phyloP scores from a whole-genome alignment of 2,888 invertebrate species.

The Julus scanicus region DNA sequence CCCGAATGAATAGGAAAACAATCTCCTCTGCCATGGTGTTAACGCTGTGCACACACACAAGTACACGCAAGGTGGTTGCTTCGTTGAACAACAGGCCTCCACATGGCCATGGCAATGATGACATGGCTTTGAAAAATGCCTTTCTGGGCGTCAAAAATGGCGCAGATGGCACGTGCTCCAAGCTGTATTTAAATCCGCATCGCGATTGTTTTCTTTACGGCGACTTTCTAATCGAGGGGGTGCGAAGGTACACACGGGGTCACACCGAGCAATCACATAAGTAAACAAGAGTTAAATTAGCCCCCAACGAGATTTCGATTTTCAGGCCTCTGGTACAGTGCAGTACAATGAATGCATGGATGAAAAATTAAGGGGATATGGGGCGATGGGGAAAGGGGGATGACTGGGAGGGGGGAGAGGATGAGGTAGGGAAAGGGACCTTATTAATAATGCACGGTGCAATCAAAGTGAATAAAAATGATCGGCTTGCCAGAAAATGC shows the following conservation, averaged over 20 bases:
- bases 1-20: slow-evolving; percentile 27
- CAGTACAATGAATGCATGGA: slow-evolving; percentile 22
- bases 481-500: slow-evolving; percentile 45
- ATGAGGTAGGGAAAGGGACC: slow-evolving; percentile 6
- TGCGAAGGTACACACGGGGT: slow-evolving; percentile 47
- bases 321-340: slow-evolving; percentile 12
- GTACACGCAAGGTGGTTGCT: not conserved
- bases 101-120: not conserved
- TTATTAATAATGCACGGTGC: slow-evolving; percentile 43
- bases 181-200: slow-evolving; percentile 42
- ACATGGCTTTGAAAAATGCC: not conserved
- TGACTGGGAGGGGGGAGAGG: not conserved
- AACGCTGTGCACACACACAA: not conserved
- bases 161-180: slow-evolving; percentile 37
- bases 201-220: slow-evolving; percentile 43
- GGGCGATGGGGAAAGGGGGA: not conserved
- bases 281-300: slow-evolving; percentile 55
- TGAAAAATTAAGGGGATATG: slow-evolving; percentile 37
- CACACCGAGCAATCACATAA: slow-evolving; percentile 52
- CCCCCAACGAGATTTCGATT: slow-evolving; percentile 52
- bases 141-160: slow-evolving; percentile 32
- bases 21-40: not conserved
- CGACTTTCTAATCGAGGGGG: slow-evolving; percentile 45
- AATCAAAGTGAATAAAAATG: slow-evolving; percentile 47
- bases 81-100: not conserved